Percentiles rank a stretch among this genome's conserved stretches.
Evolutionary conservation across 2,113 vertebrate genomes (phyloP).

Genomic region (Oxygymnocypris stewartii): DNA sequence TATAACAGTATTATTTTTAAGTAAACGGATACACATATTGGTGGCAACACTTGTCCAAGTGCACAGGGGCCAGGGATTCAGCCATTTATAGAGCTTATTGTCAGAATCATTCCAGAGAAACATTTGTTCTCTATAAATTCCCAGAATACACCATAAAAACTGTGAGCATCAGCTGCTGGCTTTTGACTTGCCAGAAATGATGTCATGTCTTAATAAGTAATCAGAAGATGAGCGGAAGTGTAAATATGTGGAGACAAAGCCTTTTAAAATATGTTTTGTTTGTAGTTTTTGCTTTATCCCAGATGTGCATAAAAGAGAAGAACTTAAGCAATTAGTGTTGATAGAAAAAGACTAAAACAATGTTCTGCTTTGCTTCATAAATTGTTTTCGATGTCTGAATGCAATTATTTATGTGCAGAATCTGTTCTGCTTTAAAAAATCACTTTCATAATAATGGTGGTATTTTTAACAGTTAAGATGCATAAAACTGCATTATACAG

Average conservation of each 20-base stretch:
- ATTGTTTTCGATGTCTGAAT: neutral
- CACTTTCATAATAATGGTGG: neutral
- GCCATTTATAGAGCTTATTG: neutral
- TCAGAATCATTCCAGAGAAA: neutral
- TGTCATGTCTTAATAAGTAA: neutral
- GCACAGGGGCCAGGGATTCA: neutral
- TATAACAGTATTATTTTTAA: neutral
- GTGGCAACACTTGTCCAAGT: neutral
- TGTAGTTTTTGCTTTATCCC: neutral
- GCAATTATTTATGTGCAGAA: neutral
- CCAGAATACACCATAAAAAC: constrained; percentile 1
- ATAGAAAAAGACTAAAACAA: neutral
- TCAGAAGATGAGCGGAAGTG: neutral
- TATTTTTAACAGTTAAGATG: neutral
- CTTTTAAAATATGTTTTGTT: neutral
- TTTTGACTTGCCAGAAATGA: neutral
- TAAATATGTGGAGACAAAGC: neutral
- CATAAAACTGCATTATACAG: neutral
- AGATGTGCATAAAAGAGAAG: neutral
- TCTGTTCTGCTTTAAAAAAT: neutral
- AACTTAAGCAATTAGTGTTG: neutral
- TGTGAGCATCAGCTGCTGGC: neutral
- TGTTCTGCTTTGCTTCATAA: neutral
- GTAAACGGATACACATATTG: constrained; percentile 1
- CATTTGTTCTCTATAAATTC: neutral